Percentiles rank a stretch among this genome's conserved stretches.
These are phyloP conservation scores for Anthonomus grandis DNA, from an alignment of 1,140 invertebrate species.

Conservation along the genomic window DNA sequence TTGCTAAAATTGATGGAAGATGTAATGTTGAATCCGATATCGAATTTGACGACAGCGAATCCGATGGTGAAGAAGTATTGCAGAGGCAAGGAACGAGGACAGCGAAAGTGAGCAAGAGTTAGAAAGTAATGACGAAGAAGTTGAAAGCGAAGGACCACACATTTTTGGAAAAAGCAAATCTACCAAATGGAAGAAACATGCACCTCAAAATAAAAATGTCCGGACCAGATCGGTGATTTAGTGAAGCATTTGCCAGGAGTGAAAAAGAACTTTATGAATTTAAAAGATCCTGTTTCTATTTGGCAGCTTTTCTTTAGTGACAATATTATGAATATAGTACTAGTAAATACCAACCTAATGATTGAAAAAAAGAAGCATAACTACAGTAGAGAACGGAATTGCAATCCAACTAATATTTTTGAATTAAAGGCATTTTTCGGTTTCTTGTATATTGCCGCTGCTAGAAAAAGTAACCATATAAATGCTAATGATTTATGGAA, in stretches of 20 bases:
- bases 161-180: background rate
- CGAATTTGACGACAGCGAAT: background rate
- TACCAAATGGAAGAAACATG: constrained; percentile 2
- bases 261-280: too few species aligned
- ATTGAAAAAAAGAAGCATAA: background rate
- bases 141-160: background rate
- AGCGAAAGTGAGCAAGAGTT: background rate
- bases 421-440: background rate
- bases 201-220: background rate
- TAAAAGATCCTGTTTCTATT: background rate
- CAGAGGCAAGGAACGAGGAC: background rate
- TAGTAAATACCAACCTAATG: background rate
- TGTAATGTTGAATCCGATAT: too few species aligned
- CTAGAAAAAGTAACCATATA: background rate
- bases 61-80: background rate
- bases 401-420: background rate
- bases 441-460: background rate
- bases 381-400: background rate
- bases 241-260: background rate
- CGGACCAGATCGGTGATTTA: background rate
- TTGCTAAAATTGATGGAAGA: background rate
- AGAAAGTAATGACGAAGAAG: background rate
- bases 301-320: background rate
- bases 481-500: constrained; percentile 8
- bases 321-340: background rate